These are phyloP conservation scores for Enteromius mattozi DNA, from an alignment of 2,797 vertebrate species.

Conservation along the genomic window DNA sequence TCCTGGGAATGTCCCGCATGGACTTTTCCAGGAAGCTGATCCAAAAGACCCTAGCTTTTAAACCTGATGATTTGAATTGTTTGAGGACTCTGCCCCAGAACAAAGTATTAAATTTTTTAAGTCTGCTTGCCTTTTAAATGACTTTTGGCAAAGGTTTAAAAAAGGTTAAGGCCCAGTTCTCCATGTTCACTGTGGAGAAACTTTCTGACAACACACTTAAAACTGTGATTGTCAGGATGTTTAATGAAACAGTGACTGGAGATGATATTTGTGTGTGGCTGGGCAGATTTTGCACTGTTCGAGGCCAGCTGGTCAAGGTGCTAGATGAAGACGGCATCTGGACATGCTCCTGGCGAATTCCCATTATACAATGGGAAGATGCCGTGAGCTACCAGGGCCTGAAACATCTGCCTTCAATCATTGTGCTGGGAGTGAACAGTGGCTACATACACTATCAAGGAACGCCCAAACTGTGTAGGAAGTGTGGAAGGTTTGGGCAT, in stretches of 20 bases:
- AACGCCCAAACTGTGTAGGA: slow-evolving; percentile 14
- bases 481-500: background rate
- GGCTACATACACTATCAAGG: slow-evolving; percentile 30
- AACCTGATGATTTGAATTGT: background rate
- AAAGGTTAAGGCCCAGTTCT: too few relatives aligned
- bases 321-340: slow-evolving; percentile 28
- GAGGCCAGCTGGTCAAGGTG: background rate
- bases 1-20: too few relatives aligned
- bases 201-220: background rate
- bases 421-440: slow-evolving; percentile 29
- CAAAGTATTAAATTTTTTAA: background rate
- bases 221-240: slow-evolving; percentile 33
- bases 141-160: too few relatives aligned
- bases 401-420: background rate
- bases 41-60: too few relatives aligned
- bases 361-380: slow-evolving; percentile 24
- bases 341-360: slow-evolving; percentile 4
- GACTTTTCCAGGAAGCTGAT: too few relatives aligned
- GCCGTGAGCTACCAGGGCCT: background rate
- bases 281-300: slow-evolving; percentile 16
- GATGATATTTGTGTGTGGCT: slow-evolving; percentile 33
- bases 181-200: background rate
- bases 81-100: background rate
- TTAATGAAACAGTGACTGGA: slow-evolving; percentile 21
- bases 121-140: background rate